phyloP scores from a whole-genome alignment of 2,888 invertebrate genomes.

The Agrilus cyanescens region DNA sequence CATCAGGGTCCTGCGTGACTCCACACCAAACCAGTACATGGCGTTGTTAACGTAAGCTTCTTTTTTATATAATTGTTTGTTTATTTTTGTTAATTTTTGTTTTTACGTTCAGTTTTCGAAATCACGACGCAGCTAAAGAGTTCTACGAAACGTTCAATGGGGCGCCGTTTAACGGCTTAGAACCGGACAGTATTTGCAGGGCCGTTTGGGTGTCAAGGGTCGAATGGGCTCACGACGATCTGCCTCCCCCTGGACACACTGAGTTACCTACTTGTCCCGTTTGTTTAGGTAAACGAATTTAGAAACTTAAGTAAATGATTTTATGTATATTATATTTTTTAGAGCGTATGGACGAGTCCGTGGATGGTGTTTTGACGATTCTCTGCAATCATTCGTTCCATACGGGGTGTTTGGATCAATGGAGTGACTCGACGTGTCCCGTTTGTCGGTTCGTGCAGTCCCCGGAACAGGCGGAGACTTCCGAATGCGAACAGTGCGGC shows the following conservation, averaged over 20 bases:
- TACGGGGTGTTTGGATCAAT: constrained; percentile 86
- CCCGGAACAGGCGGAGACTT: constrained; percentile 44
- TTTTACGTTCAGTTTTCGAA: constrained; percentile 44
- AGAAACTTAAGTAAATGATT: not conserved
- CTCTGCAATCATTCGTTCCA: constrained; percentile 98
- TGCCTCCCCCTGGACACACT: constrained; percentile 61
- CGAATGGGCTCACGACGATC: constrained; percentile 71
- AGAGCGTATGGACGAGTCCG: constrained; percentile 97
- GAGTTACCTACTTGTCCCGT: constrained; percentile 97
- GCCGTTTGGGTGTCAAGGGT: constrained; percentile 91
- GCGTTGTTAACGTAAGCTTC: constrained; percentile 70
- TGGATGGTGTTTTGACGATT: constrained; percentile 93
- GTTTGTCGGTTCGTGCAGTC: constrained; percentile 74
- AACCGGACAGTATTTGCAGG: constrained; percentile 83
- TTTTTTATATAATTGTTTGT: constrained; percentile 6
- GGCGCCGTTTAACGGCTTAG: constrained; percentile 83
- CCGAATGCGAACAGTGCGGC: constrained; percentile 47
- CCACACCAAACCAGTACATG: constrained; percentile 95
- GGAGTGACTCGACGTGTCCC: constrained; percentile 96
- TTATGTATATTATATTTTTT: constrained; percentile 18
- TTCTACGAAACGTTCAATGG: constrained; percentile 92
- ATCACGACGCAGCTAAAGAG: constrained; percentile 70
- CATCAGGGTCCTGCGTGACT: constrained; percentile 83
- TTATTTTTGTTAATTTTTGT: constrained; percentile 6
- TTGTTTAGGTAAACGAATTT: constrained; percentile 48